Conservation (phyloP, 2,888 invertebrate species). For the Drosophila monieri region DNA sequence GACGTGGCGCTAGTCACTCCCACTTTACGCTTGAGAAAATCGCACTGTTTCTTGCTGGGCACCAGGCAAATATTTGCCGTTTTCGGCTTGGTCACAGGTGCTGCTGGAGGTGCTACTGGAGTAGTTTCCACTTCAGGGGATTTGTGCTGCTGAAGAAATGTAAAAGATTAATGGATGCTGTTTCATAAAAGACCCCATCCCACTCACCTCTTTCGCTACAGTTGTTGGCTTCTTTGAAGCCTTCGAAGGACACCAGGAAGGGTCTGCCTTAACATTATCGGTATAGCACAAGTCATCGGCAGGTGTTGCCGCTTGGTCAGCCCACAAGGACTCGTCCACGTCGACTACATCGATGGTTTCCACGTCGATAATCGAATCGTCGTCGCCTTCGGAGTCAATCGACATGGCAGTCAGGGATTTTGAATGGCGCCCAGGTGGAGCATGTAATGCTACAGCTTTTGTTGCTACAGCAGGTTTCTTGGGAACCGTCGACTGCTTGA, state of each 20-base stretch:
- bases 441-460: not conserved
- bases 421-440: slow-evolving; percentile 10
- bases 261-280: slow-evolving; percentile 81
- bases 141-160: slow-evolving; percentile 54
- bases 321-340: slow-evolving; percentile 62
- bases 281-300: slow-evolving; percentile 64
- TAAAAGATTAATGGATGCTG: slow-evolving; percentile 4
- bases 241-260: slow-evolving; percentile 80
- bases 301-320: not conserved
- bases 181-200: slow-evolving; percentile 23
- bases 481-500: slow-evolving; percentile 13
- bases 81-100: slow-evolving; percentile 53
- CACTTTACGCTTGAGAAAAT: slow-evolving; percentile 77
- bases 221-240: slow-evolving; percentile 48
- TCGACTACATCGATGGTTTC: slow-evolving; percentile 82
- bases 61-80: slow-evolving; percentile 70
- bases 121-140: slow-evolving; percentile 2
- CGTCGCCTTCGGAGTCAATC: slow-evolving; percentile 78
- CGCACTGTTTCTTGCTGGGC: slow-evolving; percentile 80
- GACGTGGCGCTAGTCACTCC: slow-evolving; percentile 59
- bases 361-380: slow-evolving; percentile 83
- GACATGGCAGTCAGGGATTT: slow-evolving; percentile 41
- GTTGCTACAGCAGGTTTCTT: not conserved
- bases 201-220: slow-evolving; percentile 71
- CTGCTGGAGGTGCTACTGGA: not conserved